Base-by-base conservation (phyloP, 2,888 invertebrate species). In the Mimas tiliae region DNA sequence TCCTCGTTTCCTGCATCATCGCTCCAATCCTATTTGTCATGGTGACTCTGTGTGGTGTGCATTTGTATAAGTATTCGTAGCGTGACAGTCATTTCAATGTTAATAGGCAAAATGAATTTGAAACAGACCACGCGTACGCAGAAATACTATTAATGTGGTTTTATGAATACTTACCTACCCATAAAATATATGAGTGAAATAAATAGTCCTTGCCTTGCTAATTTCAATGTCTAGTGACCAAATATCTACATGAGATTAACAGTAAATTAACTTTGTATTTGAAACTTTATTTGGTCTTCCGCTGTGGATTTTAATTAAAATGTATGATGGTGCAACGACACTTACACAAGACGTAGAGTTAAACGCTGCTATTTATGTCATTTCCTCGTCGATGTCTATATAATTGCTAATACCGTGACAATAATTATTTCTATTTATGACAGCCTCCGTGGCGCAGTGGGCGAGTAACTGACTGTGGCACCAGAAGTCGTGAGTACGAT, bases 31-130 rank as follows among this genome's bases (percentile, higher is more conserved):
- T 42, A 58, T 42, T 58, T 19, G 42, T 42, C 58, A 58, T 42
- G 19, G 12, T 42, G 19, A 16, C 19, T 42, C 70, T 67, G 69
- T 67, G 75, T 73, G 70, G 62, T 67, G 42, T 64, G 68, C 74
- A 72, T 70, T 74, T 73, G 42, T 66, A 63, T 38, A 58, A 42
- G 67, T 75, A 79, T 76, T 74, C 76, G 74, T 77, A 80, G 71
- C 74, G 73, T 76, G 87, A 79, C 75, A 80, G 75, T 79, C 76
- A 86, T 86, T 85, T 78, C 75, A 80, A 83, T 80, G 74, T 76
- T 78, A 76, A 75, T 73, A 78, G 73, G 73, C 73, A 80, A 84
- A 86, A 85, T 79, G 76, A 73, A 86, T 84, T 82, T 82, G 71
- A 73, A 69, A 78, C 84, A 82, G 79, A 75, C 69, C 69, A 68